Conservation (phyloP, 2,888 invertebrate genomes). For the Scaeva pyrastri region DNA sequence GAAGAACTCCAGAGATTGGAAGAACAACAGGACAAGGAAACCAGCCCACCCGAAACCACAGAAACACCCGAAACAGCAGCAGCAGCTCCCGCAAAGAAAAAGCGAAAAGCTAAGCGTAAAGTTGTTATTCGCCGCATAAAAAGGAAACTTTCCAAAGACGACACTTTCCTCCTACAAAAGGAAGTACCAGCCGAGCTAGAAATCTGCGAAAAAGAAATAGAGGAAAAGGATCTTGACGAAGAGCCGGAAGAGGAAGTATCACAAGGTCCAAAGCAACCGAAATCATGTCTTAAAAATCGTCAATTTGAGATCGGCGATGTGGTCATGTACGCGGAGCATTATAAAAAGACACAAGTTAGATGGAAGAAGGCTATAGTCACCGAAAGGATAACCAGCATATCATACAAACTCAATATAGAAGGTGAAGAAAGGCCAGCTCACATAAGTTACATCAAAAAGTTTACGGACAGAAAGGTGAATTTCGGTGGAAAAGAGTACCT, state of each 20-base stretch:
- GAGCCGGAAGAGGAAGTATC: slow-evolving; percentile 74
- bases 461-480: slow-evolving; percentile 82
- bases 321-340: slow-evolving; percentile 82
- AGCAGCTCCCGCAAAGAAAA: slow-evolving; percentile 77
- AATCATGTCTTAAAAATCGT: slow-evolving; percentile 81
- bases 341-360: slow-evolving; percentile 81
- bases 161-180: slow-evolving; percentile 79
- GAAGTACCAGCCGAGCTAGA: slow-evolving; percentile 79
- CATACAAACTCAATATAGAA: slow-evolving; percentile 82
- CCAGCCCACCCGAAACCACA: not conserved
- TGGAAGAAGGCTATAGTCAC: slow-evolving; percentile 82
- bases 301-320: slow-evolving; percentile 82
- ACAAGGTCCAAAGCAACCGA: slow-evolving; percentile 77
- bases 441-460: slow-evolving; percentile 83
- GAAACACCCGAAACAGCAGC: not conserved
- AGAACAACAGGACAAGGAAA: slow-evolving; percentile 10
- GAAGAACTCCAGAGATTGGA: slow-evolving; percentile 27
- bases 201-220: slow-evolving; percentile 82
- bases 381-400: slow-evolving; percentile 83
- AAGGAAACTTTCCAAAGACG: slow-evolving; percentile 81
- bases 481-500: slow-evolving; percentile 83
- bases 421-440: slow-evolving; percentile 83
- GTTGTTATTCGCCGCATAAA: slow-evolving; percentile 82
- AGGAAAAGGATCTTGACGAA: slow-evolving; percentile 68
- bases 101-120: slow-evolving; percentile 81